Percentiles rank a stretch among this genome's conserved stretches.
Evolutionary conservation across 2,888 invertebrate genomes (phyloP).

Genomic region (Agrenia bidenticulata): DNA sequence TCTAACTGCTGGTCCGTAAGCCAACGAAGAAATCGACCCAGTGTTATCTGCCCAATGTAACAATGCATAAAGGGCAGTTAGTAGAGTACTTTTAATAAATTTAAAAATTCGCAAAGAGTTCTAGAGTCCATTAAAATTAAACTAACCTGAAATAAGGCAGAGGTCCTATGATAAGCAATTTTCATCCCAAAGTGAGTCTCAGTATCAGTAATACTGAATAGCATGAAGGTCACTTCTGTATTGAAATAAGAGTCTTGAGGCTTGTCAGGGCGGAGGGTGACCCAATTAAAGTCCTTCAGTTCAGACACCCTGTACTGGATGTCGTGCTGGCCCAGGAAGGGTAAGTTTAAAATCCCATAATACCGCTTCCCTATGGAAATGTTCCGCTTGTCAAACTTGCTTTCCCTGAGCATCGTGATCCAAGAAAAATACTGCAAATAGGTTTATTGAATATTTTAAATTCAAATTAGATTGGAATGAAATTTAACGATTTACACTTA

Average conservation of each 20-base stretch:
- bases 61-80: neutral
- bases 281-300: conserved; percentile 45
- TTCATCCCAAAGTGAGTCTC: conserved; percentile 50
- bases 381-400: conserved; percentile 41
- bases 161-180: conserved; percentile 48
- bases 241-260: conserved; percentile 43
- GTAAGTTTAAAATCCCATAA: conserved; percentile 45
- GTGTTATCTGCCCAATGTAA: conserved; percentile 30
- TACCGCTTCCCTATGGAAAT: conserved; percentile 47
- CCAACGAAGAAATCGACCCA: conserved; percentile 44
- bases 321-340: conserved; percentile 49
- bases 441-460: no score
- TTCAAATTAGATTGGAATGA: neutral
- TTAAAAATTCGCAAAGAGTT: conserved; percentile 16
- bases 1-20: conserved; percentile 46
- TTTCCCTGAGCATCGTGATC: conserved; percentile 36
- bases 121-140: no score
- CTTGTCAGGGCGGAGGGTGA: conserved; percentile 42
- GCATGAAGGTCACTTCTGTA: conserved; percentile 43
- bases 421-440: conserved; percentile 50
- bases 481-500: conserved; percentile 3
- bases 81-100: neutral
- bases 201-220: conserved; percentile 40
- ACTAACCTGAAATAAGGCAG: conserved; percentile 50
- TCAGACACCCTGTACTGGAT: conserved; percentile 43